Evolutionary conservation across 2,113 vertebrate species (phyloP).

Genomic region (Saguinus imperator): DNA sequence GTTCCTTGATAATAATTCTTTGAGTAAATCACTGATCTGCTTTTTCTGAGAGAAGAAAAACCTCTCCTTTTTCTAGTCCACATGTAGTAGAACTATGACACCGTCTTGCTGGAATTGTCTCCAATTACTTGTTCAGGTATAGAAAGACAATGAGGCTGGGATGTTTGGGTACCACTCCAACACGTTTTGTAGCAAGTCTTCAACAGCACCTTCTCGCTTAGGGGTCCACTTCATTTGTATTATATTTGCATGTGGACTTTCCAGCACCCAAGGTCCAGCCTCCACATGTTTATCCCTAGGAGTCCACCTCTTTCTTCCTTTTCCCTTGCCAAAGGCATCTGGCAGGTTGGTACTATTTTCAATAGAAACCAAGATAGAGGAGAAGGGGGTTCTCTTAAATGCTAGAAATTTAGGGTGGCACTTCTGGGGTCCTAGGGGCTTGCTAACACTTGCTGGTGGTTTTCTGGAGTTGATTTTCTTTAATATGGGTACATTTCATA

Average conservation of each 20-base stretch:
- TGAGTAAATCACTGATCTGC: not conserved
- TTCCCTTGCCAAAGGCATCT: not conserved
- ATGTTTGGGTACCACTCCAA: not conserved
- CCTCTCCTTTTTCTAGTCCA: not conserved
- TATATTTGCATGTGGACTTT: not conserved
- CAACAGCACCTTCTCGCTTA: not conserved
- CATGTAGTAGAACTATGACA: not conserved
- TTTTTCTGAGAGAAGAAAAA: not conserved
- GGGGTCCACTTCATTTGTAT: not conserved
- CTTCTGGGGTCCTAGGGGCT: not conserved
- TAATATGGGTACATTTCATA: not conserved
- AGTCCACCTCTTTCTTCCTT: not conserved
- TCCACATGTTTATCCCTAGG: not conserved
- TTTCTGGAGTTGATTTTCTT: not conserved
- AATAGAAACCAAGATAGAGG: not conserved
- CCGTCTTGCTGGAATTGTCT: not conserved
- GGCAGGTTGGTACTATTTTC: not conserved
- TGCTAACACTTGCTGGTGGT: not conserved
- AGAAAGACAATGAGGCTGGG: not conserved
- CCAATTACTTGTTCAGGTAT: not conserved
- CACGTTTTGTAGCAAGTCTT: not conserved
- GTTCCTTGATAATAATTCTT: not conserved
- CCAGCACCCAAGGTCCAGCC: not conserved
- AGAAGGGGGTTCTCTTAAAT: not conserved
- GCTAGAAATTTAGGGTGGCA: not conserved